Evolutionary conservation across 2,797 vertebrate genomes (phyloP).

Genomic region (Fistularia tabacaria): DNA sequence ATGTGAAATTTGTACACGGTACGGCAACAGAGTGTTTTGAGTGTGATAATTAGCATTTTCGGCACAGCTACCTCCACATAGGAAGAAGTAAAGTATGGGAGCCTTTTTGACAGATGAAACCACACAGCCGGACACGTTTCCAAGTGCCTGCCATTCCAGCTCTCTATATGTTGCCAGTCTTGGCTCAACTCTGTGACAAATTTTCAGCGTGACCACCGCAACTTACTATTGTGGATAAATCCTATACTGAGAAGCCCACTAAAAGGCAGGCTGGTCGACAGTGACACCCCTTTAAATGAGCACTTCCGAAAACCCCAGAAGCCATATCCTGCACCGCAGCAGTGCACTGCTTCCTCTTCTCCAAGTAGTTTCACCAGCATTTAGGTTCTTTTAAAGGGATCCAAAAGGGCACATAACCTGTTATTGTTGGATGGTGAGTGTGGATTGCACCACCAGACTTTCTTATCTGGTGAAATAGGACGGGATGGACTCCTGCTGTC

Average conservation of each 20-base stretch:
- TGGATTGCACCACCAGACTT: slow-evolving; percentile 11
- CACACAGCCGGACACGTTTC: slow-evolving; percentile 42
- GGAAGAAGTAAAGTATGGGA: background rate
- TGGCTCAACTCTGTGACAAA: slow-evolving; percentile 62
- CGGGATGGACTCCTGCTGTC: slow-evolving; percentile 24
- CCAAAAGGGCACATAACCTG: slow-evolving; percentile 42
- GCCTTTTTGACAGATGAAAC: slow-evolving; percentile 33
- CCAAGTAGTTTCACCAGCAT: slow-evolving; percentile 48
- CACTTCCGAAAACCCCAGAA: slow-evolving; percentile 72
- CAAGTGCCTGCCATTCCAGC: slow-evolving; percentile 33
- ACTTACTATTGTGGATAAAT: slow-evolving; percentile 64
- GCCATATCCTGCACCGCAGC: slow-evolving; percentile 77
- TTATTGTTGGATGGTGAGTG: slow-evolving; percentile 54
- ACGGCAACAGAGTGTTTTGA: no score
- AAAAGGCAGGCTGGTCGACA: slow-evolving; percentile 65
- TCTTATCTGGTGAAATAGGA: slow-evolving; percentile 54
- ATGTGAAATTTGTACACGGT: no score
- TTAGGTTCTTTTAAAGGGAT: slow-evolving; percentile 50
- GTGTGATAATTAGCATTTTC: no score
- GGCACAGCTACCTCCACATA: no score
- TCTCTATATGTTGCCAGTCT: slow-evolving; percentile 44
- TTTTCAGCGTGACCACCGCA: slow-evolving; percentile 64
- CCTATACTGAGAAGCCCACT: slow-evolving; percentile 59
- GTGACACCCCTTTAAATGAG: slow-evolving; percentile 78
- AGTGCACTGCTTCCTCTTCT: slow-evolving; percentile 61